phyloP scores from a whole-genome alignment of 1,140 invertebrate species.

The Leptinotarsa lineolata region DNA sequence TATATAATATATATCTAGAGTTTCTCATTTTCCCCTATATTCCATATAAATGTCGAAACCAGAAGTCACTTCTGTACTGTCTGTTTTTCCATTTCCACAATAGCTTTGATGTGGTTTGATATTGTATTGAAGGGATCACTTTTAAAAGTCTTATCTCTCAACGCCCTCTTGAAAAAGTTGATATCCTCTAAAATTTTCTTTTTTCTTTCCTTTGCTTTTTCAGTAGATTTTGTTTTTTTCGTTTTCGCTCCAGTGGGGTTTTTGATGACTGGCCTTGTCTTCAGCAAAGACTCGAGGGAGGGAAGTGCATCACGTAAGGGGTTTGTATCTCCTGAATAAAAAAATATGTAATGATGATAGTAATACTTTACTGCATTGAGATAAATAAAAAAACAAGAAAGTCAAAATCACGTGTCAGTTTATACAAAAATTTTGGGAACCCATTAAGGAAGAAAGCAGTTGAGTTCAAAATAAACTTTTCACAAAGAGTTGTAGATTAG shows the following conservation, averaged over 20 bases:
- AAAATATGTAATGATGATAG: background rate
- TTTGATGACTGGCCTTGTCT: slow-evolving; percentile 32
- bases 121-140: slow-evolving; percentile 45
- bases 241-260: slow-evolving; percentile 18
- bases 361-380: no score
- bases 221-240: slow-evolving; percentile 42
- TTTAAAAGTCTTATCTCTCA: slow-evolving; percentile 43
- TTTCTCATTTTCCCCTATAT: no score
- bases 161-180: slow-evolving; percentile 43
- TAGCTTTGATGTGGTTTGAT: slow-evolving; percentile 41
- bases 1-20: no score
- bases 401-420: background rate
- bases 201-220: slow-evolving; percentile 43
- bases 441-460: no score
- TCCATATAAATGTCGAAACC: no score
- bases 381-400: no score
- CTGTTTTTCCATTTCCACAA: slow-evolving; percentile 24
- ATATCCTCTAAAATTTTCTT: slow-evolving; percentile 45
- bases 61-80: slow-evolving; percentile 16
- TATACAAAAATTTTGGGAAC: background rate
- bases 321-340: slow-evolving; percentile 42
- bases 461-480: no score
- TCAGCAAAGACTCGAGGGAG: slow-evolving; percentile 45
- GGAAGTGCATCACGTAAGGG: slow-evolving; percentile 49
- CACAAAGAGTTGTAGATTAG: no score